Conservation (phyloP, 2,888 invertebrate genomes). For the Ormyrus nitidulus region DNA sequence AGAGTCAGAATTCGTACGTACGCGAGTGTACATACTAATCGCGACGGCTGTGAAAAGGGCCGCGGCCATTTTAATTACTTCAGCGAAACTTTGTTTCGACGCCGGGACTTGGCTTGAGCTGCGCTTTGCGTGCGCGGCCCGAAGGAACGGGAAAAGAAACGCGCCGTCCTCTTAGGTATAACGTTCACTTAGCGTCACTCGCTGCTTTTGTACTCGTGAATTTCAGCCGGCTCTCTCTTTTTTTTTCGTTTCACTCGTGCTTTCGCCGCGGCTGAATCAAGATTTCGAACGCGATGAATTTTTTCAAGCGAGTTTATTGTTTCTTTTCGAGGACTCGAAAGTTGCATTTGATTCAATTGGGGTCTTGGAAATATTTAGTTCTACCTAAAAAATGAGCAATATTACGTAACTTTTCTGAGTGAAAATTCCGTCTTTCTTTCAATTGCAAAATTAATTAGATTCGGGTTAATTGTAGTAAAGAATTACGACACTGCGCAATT, state of each 20-base stretch:
- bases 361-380: no score
- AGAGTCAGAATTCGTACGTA: constrained; percentile 9
- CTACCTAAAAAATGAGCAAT: no score
- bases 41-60: constrained; percentile 1
- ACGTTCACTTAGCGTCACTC: constrained; percentile 29
- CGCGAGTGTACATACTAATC: constrained; percentile 16
- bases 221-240: no score
- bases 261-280: no score
- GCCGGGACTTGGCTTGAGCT: constrained; percentile 3
- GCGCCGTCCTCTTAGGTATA: neutral
- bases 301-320: no score
- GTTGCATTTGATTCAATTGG: no score
- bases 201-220: no score
- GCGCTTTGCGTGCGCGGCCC: constrained; percentile 32
- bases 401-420: no score
- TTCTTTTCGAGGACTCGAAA: no score
- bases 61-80: constrained; percentile 18
- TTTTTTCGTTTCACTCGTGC: no score
- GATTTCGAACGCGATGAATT: no score
- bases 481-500: no score
- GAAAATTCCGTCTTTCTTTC: constrained; percentile 38
- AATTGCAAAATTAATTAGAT: constrained; percentile 34
- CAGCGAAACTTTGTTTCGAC: constrained; percentile 38
- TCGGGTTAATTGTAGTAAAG: neutral
- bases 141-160: constrained; percentile 9